phyloP scores from a whole-genome alignment of 2,888 invertebrate genomes.

The Drosophila seclusa region DNA sequence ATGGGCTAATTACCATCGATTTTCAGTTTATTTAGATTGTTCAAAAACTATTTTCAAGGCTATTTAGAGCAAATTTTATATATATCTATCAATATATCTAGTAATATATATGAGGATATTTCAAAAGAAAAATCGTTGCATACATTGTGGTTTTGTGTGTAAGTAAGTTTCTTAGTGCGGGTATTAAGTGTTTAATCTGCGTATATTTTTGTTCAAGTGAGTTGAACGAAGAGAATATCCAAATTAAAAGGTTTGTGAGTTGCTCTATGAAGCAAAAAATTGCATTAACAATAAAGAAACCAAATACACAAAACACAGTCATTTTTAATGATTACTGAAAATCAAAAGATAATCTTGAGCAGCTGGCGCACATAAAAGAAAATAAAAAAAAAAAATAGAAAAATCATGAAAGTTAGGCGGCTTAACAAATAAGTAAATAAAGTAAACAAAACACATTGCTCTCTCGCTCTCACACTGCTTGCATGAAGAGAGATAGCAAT shows the following conservation, averaged over 20 bases:
- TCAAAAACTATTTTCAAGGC: not conserved
- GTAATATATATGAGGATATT: constrained; percentile 9
- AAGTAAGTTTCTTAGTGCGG: constrained; percentile 44
- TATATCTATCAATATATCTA: constrained; percentile 4
- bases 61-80: constrained; percentile 48
- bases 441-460: constrained; percentile 21
- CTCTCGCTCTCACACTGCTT: constrained; percentile 18
- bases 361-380: constrained; percentile 27
- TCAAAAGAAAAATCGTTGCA: constrained; percentile 34
- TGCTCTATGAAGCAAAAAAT: constrained; percentile 38
- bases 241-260: constrained; percentile 36
- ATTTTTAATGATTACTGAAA: constrained; percentile 10
- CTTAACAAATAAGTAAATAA: constrained; percentile 22
- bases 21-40: not conserved
- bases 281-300: constrained; percentile 17
- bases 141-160: constrained; percentile 43
- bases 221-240: constrained; percentile 41
- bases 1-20: not conserved
- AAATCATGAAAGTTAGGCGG: constrained; percentile 31
- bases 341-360: constrained; percentile 28
- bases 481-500: constrained; percentile 28
- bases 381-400: constrained; percentile 26
- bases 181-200: constrained; percentile 45
- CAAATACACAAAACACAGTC: constrained; percentile 24
- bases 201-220: constrained; percentile 61